phyloP scores from a whole-genome alignment of 1,140 invertebrate species.

The Leptonema lineaticorne region DNA sequence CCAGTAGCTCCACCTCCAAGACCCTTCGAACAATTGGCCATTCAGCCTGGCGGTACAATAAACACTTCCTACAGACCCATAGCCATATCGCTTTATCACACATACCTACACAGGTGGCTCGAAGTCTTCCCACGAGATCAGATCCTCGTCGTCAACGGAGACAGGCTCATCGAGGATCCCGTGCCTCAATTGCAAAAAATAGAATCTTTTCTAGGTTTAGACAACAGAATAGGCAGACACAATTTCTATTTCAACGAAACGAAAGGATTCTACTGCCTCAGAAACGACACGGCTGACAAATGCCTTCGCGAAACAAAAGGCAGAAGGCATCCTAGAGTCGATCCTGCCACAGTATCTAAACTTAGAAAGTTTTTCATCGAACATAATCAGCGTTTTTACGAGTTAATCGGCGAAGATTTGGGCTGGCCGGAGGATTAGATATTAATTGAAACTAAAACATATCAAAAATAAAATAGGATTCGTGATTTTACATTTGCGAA shows the following conservation, averaged over 20 bases:
- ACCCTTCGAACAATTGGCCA: conserved; percentile 79
- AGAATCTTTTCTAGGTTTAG: conserved; percentile 83
- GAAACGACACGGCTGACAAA: conserved; percentile 81
- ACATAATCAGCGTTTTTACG: conserved; percentile 94
- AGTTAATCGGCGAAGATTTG: conserved; percentile 88
- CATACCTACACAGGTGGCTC: conserved; percentile 79
- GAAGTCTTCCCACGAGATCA: conserved; percentile 88
- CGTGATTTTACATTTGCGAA: conserved; percentile 18
- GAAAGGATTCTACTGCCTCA: conserved; percentile 95
- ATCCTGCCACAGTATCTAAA: conserved; percentile 79
- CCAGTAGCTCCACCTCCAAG: conserved; percentile 50
- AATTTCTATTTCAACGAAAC: conserved; percentile 98
- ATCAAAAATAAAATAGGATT: conserved; percentile 29
- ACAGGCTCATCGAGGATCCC: conserved; percentile 92
- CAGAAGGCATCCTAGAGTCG: conserved; percentile 85
- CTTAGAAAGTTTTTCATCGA: conserved; percentile 90
- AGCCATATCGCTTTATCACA: conserved; percentile 83
- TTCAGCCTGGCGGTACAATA: conserved; percentile 76
- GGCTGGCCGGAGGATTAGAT: conserved; percentile 81
- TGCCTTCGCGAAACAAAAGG: conserved; percentile 96
- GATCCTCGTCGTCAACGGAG: conserved; percentile 93
- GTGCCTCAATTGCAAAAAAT: conserved; percentile 86
- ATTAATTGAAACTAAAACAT: conserved; percentile 27
- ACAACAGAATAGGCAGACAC: conserved; percentile 68
- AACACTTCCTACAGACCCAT: conserved; percentile 80